phyloP scores from a whole-genome alignment of 2,888 invertebrate genomes.

The Ctenicera cuprea region DNA sequence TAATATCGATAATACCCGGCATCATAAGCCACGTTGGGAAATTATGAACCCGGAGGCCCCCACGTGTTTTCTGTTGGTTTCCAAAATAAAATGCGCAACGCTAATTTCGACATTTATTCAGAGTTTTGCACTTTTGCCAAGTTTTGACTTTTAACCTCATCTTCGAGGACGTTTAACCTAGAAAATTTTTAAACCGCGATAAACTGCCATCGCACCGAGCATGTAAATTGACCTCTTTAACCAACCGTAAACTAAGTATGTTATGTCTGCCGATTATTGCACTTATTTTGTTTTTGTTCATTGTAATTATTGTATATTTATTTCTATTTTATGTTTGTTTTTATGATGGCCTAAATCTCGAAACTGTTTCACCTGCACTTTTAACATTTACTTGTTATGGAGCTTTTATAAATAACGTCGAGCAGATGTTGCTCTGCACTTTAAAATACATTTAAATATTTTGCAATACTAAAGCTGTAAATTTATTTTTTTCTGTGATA shows the following conservation, averaged over 20 bases:
- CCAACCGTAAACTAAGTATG: slow-evolving; percentile 38
- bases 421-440: too few relatives aligned
- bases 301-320: background rate
- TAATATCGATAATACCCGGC: slow-evolving; percentile 24
- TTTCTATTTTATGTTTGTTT: slow-evolving; percentile 2
- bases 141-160: slow-evolving; percentile 47
- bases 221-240: slow-evolving; percentile 43
- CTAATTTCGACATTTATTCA: slow-evolving; percentile 39
- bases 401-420: background rate
- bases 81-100: slow-evolving; percentile 47
- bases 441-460: too few relatives aligned
- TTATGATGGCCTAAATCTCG: slow-evolving; percentile 3
- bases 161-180: slow-evolving; percentile 46
- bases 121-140: slow-evolving; percentile 46
- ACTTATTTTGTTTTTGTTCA: slow-evolving; percentile 10
- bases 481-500: too few relatives aligned
- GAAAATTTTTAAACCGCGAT: slow-evolving; percentile 43
- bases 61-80: slow-evolving; percentile 32
- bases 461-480: too few relatives aligned
- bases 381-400: background rate
- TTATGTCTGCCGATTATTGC: slow-evolving; percentile 46
- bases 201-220: slow-evolving; percentile 37
- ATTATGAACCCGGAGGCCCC: slow-evolving; percentile 36
- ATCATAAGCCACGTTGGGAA: background rate
- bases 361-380: background rate